Conservation (phyloP, 2,797 vertebrate species). For the Gymnodraco acuticeps region DNA sequence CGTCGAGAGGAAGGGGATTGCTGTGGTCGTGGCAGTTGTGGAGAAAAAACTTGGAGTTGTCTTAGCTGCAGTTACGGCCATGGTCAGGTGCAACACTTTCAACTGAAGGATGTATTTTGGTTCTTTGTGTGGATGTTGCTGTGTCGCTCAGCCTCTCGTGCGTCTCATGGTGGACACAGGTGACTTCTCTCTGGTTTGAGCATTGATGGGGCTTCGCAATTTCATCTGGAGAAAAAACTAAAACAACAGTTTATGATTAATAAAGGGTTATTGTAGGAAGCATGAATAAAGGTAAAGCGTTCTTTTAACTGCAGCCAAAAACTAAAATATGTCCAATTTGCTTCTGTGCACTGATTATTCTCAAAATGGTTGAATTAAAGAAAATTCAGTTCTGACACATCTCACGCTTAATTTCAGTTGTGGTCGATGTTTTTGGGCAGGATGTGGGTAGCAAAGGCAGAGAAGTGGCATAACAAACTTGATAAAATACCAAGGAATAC, state of each 20-base stretch:
- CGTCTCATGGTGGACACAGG: slow-evolving; percentile 42
- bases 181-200: slow-evolving; percentile 44
- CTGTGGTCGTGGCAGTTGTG: slow-evolving; percentile 61
- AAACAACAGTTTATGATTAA: slow-evolving; percentile 2
- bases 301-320: slow-evolving; percentile 13
- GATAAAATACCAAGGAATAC: slow-evolving; percentile 75
- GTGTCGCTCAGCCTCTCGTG: slow-evolving; percentile 47
- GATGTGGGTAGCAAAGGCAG: slow-evolving; percentile 82
- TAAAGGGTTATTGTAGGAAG: background rate
- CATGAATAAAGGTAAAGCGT: background rate
- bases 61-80: slow-evolving; percentile 67
- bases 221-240: slow-evolving; percentile 25
- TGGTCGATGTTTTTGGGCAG: slow-evolving; percentile 76
- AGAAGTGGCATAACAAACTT: slow-evolving; percentile 67
- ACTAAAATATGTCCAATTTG: slow-evolving; percentile 1
- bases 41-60: slow-evolving; percentile 64
- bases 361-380: background rate
- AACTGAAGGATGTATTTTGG: slow-evolving; percentile 23
- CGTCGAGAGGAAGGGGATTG: slow-evolving; percentile 65
- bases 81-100: slow-evolving; percentile 49
- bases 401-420: slow-evolving; percentile 59
- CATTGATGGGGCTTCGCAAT: slow-evolving; percentile 31
- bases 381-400: slow-evolving; percentile 18
- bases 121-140: slow-evolving; percentile 13
- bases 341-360: slow-evolving; percentile 10